phyloP scores from a whole-genome alignment of 2,888 invertebrate genomes.

The Aphidius colemani region DNA sequence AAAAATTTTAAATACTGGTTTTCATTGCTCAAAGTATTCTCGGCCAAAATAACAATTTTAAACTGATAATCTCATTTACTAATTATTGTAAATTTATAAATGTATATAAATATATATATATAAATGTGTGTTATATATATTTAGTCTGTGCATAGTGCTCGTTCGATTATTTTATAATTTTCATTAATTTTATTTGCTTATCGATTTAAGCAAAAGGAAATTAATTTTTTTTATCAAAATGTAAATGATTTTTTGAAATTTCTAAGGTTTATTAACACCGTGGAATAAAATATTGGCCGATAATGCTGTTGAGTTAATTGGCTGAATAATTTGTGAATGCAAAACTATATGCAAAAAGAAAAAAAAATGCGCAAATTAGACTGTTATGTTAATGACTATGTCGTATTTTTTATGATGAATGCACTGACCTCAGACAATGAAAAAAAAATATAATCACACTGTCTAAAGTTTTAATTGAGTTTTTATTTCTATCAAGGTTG shows the following conservation, averaged over 20 bases:
- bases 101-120: background rate
- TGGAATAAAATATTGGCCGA: no score
- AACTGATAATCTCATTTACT: background rate
- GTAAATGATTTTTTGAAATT: no score
- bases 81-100: background rate
- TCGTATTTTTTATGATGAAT: no score
- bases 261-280: no score
- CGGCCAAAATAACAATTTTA: constrained; percentile 35
- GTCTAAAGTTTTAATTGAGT: no score
- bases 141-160: background rate
- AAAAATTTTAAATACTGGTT: constrained; percentile 45
- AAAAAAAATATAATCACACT: no score
- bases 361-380: constrained; percentile 7
- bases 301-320: constrained; percentile 27
- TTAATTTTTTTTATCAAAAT: no score
- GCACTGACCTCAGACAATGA: no score
- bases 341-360: background rate
- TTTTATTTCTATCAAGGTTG: no score
- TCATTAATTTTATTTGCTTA: no score
- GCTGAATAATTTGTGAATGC: constrained; percentile 34
- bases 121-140: background rate
- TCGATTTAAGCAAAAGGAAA: no score
- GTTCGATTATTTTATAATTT: background rate
- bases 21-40: constrained; percentile 53
- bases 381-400: constrained; percentile 39